These are phyloP conservation scores for Microctenopoma steveboyesi DNA, from an alignment of 2,797 vertebrate species.

Conservation along the genomic window DNA sequence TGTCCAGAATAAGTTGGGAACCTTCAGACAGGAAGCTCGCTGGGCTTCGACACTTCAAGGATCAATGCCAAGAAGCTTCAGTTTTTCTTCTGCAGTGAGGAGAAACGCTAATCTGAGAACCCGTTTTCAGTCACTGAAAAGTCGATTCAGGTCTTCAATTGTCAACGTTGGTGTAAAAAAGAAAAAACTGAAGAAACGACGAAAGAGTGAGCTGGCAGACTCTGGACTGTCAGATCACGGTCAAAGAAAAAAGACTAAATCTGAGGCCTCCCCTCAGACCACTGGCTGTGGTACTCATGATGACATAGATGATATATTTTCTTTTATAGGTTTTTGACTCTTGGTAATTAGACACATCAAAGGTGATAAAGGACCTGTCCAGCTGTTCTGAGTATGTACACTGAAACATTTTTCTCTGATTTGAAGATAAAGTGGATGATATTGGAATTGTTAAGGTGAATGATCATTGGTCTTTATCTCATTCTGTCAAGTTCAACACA, in stretches of 20 bases:
- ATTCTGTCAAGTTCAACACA: too few species aligned
- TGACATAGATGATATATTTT: conserved; percentile 84
- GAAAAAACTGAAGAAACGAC: neutral
- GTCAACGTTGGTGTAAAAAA: conserved; percentile 7
- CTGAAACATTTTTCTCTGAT: neutral
- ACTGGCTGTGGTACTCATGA: conserved; percentile 6
- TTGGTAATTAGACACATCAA: neutral
- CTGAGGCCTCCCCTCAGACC: neutral
- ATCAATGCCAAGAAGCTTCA: conserved; percentile 16
- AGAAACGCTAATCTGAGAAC: conserved; percentile 24
- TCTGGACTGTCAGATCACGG: neutral
- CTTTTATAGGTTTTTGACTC: conserved; percentile 70
- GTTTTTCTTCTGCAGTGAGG: neutral
- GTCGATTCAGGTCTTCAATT: neutral
- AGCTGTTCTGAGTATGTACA: neutral
- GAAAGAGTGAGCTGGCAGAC: neutral
- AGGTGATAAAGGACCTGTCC: neutral
- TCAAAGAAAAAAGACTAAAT: neutral
- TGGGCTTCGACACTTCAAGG: conserved; percentile 48
- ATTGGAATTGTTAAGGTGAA: neutral
- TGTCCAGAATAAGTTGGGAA: conserved; percentile 65
- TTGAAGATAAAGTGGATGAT: neutral
- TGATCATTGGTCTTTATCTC: too few species aligned
- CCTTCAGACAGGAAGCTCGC: conserved; percentile 59
- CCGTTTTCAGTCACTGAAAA: conserved; percentile 29